phyloP scores from a whole-genome alignment of 2,888 invertebrate species.

The Catocala fraxini region DNA sequence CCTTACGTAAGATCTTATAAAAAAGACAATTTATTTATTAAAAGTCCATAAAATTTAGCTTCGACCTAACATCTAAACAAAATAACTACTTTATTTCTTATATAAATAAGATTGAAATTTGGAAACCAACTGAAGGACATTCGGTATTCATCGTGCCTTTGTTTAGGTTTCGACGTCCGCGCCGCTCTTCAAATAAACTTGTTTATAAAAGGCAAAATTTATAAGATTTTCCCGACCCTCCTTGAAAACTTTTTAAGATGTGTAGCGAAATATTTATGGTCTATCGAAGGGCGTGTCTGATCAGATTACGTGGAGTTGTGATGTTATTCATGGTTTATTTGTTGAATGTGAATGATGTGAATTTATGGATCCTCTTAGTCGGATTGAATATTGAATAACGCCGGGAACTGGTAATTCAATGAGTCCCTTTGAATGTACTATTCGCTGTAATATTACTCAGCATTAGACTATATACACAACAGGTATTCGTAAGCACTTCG shows the following conservation, averaged over 20 bases:
- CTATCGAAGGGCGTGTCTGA: background rate
- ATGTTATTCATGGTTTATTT: too few species aligned
- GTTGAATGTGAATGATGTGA: too few species aligned
- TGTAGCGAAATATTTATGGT: background rate
- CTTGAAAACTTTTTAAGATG: constrained; percentile 4
- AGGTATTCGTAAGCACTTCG: too few species aligned
- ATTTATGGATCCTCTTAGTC: too few species aligned
- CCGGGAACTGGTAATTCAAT: too few species aligned
- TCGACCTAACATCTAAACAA: background rate
- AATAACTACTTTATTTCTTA: constrained; percentile 3
- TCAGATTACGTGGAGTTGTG: background rate
- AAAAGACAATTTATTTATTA: background rate
- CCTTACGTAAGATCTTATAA: background rate
- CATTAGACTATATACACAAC: too few species aligned
- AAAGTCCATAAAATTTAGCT: background rate
- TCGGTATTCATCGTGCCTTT: constrained; percentile 15
- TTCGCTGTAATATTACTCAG: too few species aligned
- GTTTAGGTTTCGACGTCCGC: constrained; percentile 17
- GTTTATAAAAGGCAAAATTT: constrained; percentile 1
- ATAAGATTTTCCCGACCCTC: background rate
- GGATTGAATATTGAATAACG: too few species aligned
- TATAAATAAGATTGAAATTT: constrained; percentile 12
- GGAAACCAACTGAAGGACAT: constrained; percentile 20
- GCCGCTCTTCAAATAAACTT: constrained; percentile 1
- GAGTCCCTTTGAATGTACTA: too few species aligned